Base-by-base conservation (phyloP, 2,113 vertebrate genomes). In the Corydoras sp. region DNA sequence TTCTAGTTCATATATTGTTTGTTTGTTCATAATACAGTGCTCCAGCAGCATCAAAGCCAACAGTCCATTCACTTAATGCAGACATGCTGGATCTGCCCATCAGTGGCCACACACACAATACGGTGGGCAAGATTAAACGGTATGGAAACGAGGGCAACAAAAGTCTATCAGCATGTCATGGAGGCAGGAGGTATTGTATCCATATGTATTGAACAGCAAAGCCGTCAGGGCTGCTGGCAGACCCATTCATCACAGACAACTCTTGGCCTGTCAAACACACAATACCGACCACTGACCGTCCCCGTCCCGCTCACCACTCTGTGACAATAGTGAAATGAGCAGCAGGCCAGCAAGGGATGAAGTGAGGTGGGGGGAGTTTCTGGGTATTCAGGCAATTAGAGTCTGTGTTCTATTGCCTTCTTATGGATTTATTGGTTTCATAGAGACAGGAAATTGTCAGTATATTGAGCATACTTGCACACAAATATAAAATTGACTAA, bases 241-340 rank as follows among this genome's bases (percentile, higher is more conserved):
- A 80, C 83, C 87, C 89, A 90, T 90, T 90, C 88, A 90, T 90
- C 89, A 90, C 85, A 73, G 85, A 86, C 86, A 88, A 89, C 88
- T 86, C 85, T 85, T 83, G 80, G 82, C 80, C 86, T 88, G 88
- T 88, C 89, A 89, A 80, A 58, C 14, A 80, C 85, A 89, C 87
- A 88, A 88, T 81, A 82, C 78, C 58, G 65, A 82, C 81, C 66
- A 79, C 74, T 77, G 74, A 76, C 65, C 76, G 77, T 63, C 65
- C 73, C 14, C 71, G 78, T 77, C 76, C 64, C 74, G 74, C 59
- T 65, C 74, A 32, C 73, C 67, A 83, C 84, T 87, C 87, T 85
- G 85, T 90, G 88, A 89, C 89, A 89, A 83, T 72, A 73, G 54
- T 79, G 81, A 89, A 86, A 87, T 86, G 86, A 88, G 79, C 86